Conservation (phyloP, 2,888 invertebrate genomes). For the Entomobrya multifasciata region DNA sequence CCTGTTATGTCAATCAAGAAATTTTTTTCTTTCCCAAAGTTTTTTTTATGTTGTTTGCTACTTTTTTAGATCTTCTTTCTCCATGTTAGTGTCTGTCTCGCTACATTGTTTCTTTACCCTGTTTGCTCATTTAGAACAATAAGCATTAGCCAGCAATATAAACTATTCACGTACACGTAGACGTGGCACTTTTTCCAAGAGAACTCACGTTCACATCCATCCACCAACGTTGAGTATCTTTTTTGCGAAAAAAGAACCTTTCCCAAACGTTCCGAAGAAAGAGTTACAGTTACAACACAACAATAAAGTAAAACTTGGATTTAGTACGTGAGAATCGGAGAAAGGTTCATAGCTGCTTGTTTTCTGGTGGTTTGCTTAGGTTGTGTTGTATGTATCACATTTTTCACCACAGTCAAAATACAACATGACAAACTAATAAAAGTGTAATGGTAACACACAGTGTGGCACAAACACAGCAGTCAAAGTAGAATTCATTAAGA, state of each 20-base stretch:
- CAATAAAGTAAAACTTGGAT: conserved; percentile 30
- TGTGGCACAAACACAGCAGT: conserved; percentile 12
- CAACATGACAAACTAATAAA: conserved; percentile 53
- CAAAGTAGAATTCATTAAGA: conserved; percentile 62
- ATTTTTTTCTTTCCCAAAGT: conserved; percentile 28
- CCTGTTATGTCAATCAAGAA: conserved; percentile 61
- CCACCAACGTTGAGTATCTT: neutral
- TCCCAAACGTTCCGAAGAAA: no score
- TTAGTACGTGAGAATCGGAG: conserved; percentile 53
- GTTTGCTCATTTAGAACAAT: conserved; percentile 69
- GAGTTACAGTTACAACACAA: no score
- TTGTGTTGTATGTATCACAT: neutral
- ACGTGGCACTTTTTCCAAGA: conserved; percentile 10
- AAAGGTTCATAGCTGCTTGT: neutral
- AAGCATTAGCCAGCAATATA: conserved; percentile 71
- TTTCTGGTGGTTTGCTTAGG: neutral
- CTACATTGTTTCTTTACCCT: conserved; percentile 32
- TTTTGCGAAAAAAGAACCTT: conserved; percentile 27
- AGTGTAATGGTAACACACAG: neutral
- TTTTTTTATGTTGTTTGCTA: conserved; percentile 1
- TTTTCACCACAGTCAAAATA: neutral
- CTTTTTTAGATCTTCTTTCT: no score
- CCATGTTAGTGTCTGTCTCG: no score
- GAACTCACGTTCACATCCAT: conserved; percentile 33
- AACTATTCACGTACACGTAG: conserved; percentile 57